Evolutionary conservation across 1,140 invertebrate species (phyloP), one percentile per base, ranked within the genome.

Genomic region (Drosophila pachea): DNA sequence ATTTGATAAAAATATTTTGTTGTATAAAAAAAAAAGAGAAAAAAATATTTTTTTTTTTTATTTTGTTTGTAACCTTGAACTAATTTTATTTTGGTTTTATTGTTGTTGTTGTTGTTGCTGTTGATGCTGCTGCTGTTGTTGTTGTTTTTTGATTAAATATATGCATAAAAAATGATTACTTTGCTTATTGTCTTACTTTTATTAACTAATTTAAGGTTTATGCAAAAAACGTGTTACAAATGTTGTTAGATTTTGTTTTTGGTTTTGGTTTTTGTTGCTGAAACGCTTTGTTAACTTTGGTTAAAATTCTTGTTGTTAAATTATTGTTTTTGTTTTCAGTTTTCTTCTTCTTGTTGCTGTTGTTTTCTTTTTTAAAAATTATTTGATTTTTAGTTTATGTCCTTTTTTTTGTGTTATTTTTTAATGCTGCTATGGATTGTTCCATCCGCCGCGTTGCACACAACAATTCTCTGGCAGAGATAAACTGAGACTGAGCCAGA

Each of bases 381-480:
- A 67, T 77, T 79, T 61, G 56, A 72, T 82, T 59, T 22, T 56
- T 22, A 22, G 22, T 14, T 14, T 43, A 14, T 5, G 58, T 49
- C 40, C 40, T 52, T 49, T 52, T 45, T 65, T n/a, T 62, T 62
- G 14, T 53, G 14, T 54, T 70, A 53, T 31, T 54, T 55, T 42
- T 47, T 31, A 45, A 62, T 52, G 59, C 47, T 61, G 40, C 38
- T 66, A 36, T 50, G 45, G 58, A 12, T 75, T 58, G 42, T 68
- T 81, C 43, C 73, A 63, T 79, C 81, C 77, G 76, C 81, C 82
- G 76, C 81, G 74, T 81, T 86, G 78, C 81, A 81, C 81, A 84
- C 81, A 82, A 82, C 79, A 84, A 84, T 84, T 86, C 81, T 76
- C 81, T 76, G 82, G 77, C 81, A 86, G 81, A 86, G 81, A 86